phyloP scores from a whole-genome alignment of 2,888 invertebrate species.

The Callosobruchus maculatus region DNA sequence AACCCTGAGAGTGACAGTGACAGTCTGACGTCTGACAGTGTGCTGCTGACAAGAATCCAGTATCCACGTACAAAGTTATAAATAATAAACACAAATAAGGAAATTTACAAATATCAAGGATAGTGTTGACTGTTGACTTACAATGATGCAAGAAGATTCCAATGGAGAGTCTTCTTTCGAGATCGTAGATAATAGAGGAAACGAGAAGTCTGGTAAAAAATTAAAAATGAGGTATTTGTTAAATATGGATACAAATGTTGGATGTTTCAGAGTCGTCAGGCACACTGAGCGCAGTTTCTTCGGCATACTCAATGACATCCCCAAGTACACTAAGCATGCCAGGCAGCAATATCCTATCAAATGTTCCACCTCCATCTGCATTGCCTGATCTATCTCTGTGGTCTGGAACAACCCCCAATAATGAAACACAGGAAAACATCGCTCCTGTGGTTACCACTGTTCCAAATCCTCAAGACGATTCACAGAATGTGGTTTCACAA shows the following conservation, averaged over 20 bases:
- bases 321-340: background rate
- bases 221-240: background rate
- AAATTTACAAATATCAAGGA: background rate
- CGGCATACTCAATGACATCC: constrained; percentile 47
- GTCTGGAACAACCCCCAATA: constrained; percentile 27
- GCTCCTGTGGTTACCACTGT: constrained; percentile 4
- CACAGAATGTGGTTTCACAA: background rate
- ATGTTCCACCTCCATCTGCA: constrained; percentile 65
- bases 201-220: background rate
- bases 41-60: too few species aligned
- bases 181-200: constrained; percentile 46
- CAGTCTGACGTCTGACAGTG: too few species aligned
- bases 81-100: background rate
- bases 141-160: constrained; percentile 44
- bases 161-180: constrained; percentile 49
- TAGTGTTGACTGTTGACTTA: background rate
- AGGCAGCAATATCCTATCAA: constrained; percentile 61
- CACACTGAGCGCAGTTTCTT: constrained; percentile 47
- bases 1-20: too few species aligned
- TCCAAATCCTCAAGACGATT: constrained; percentile 10
- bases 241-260: background rate
- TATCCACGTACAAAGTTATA: background rate
- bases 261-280: constrained; percentile 42
- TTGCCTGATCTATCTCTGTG: constrained; percentile 62
- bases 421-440: constrained; percentile 16